Conservation (phyloP, 2,797 vertebrate species). For the Helicolenus hilgendorfi region DNA sequence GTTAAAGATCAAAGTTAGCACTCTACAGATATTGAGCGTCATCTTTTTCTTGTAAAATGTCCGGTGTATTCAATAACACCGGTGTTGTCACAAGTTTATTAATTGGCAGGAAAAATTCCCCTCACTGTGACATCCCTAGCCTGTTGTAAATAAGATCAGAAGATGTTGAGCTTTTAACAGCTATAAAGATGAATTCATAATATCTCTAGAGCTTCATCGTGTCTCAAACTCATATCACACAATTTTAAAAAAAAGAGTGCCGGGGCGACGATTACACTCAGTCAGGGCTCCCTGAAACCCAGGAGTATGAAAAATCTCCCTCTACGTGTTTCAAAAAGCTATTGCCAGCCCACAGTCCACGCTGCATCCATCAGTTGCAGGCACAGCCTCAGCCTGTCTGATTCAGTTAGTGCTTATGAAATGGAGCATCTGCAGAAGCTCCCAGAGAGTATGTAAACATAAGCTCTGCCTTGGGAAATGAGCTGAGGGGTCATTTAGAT, state of each 20-base stretch:
- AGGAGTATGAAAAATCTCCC: constrained; percentile 21
- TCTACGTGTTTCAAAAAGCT: constrained; percentile 55
- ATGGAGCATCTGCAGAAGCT: constrained; percentile 80
- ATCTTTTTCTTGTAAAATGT: not conserved
- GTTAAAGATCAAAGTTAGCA: not conserved
- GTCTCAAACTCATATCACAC: not conserved
- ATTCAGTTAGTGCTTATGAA: constrained; percentile 81
- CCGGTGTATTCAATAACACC: not conserved
- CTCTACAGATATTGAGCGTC: not conserved
- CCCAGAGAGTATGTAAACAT: constrained; percentile 78
- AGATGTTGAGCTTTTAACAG: not conserved
- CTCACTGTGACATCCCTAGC: not conserved
- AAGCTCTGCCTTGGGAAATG: constrained; percentile 78
- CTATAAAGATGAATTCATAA: not conserved
- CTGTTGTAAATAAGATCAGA: constrained; percentile 17
- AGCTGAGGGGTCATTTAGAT: constrained; percentile 77
- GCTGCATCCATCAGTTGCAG: constrained; percentile 47
- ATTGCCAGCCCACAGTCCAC: constrained; percentile 12
- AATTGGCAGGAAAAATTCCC: not conserved
- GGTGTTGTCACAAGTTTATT: not conserved
- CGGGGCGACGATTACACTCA: not conserved
- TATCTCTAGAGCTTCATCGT: not conserved
- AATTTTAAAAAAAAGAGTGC: not conserved
- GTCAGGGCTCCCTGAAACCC: not conserved
- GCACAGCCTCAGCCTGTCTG: constrained; percentile 68